phyloP scores from a whole-genome alignment of 2,113 vertebrate genomes.

The Pogonocichla stellata region DNA sequence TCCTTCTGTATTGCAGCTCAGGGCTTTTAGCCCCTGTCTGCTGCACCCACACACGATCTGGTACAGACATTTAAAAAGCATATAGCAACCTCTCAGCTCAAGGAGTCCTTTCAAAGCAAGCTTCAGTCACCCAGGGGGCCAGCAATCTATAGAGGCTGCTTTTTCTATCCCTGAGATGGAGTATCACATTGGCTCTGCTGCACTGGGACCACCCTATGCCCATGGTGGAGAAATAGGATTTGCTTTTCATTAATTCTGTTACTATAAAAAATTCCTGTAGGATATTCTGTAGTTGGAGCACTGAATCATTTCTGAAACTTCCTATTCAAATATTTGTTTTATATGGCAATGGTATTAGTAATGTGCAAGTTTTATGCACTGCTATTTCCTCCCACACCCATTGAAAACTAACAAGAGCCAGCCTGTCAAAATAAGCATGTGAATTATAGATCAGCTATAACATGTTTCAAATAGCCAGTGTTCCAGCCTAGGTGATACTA shows the following conservation, averaged over 20 bases:
- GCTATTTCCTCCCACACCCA: slow-evolving; percentile 75
- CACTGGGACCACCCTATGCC: slow-evolving; percentile 41
- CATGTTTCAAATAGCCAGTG: slow-evolving; percentile 54
- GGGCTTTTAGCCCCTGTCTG: slow-evolving; percentile 46
- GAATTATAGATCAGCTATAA: slow-evolving; percentile 64
- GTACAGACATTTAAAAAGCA: slow-evolving; percentile 30
- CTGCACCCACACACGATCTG: slow-evolving; percentile 57
- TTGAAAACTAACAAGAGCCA: slow-evolving; percentile 70
- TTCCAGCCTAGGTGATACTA: slow-evolving; percentile 34
- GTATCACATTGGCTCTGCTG: not conserved
- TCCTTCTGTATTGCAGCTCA: slow-evolving; percentile 11
- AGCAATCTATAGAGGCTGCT: slow-evolving; percentile 21
- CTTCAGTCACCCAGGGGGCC: not conserved
- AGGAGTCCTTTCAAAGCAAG: slow-evolving; percentile 41
- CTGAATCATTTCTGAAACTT: slow-evolving; percentile 77
- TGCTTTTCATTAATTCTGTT: slow-evolving; percentile 68
- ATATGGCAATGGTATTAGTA: slow-evolving; percentile 77
- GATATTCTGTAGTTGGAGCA: slow-evolving; percentile 68
- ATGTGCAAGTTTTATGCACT: slow-evolving; percentile 73
- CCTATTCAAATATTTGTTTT: slow-evolving; percentile 77
- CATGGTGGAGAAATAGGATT: slow-evolving; percentile 38
- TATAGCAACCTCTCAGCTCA: slow-evolving; percentile 26
- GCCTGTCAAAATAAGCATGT: slow-evolving; percentile 65
- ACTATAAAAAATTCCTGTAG: slow-evolving; percentile 74
- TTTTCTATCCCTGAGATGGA: not conserved